Evolutionary conservation across 1,140 invertebrate genomes (phyloP).

Genomic region (Zophobas morio): DNA sequence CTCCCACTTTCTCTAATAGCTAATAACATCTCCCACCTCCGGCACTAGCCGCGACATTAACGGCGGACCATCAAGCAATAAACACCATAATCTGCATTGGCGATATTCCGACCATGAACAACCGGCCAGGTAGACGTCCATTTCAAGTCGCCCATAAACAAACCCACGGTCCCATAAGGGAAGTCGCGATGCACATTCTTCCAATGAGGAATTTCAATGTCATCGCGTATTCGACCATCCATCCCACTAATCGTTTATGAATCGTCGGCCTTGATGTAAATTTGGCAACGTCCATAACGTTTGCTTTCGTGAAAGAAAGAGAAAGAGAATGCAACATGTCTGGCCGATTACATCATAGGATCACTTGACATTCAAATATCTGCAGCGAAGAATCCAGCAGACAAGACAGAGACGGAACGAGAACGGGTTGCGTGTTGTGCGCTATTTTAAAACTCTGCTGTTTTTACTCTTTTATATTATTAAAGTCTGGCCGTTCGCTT

Average conservation of each 20-base stretch:
- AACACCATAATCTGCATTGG: too few species aligned
- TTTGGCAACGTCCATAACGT: conserved; percentile 29
- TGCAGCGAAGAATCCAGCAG: conserved; percentile 25
- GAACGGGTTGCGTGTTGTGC: conserved; percentile 37
- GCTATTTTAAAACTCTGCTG: conserved; percentile 30
- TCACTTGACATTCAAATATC: conserved; percentile 42
- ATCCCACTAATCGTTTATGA: conserved; percentile 10
- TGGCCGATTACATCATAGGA: conserved; percentile 38
- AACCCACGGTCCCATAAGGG: background rate
- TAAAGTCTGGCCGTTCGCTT: conserved; percentile 41
- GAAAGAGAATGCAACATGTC: conserved; percentile 29
- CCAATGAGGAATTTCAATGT: conserved; percentile 5
- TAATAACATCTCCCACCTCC: too few species aligned
- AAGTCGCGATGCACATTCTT: conserved; percentile 21
- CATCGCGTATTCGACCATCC: conserved; percentile 10
- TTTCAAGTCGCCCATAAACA: background rate
- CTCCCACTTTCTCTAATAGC: too few species aligned
- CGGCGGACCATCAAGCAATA: too few species aligned
- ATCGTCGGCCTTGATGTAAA: conserved; percentile 25
- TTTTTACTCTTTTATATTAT: conserved; percentile 43
- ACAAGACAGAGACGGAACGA: conserved; percentile 6
- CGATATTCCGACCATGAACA: background rate
- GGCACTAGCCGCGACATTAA: too few species aligned
- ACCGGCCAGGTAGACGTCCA: background rate
- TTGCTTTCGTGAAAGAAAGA: conserved; percentile 16